These are phyloP conservation scores for Cactoblastis cactorum DNA, from an alignment of 2,888 invertebrate species.

Conservation along the genomic window DNA sequence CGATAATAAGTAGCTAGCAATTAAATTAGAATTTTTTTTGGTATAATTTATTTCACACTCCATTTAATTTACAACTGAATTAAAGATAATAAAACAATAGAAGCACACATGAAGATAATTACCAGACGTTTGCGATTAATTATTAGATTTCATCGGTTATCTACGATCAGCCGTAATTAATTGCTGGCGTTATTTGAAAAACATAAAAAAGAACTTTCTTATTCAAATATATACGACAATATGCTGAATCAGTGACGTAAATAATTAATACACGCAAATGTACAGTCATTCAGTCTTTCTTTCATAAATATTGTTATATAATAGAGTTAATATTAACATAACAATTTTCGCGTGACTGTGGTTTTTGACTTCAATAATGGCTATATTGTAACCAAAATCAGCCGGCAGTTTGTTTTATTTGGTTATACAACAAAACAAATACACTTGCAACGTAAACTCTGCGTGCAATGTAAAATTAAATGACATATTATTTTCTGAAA, in stretches of 20 bases:
- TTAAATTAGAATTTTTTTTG: no score
- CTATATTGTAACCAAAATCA: no score
- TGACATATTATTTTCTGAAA: slow-evolving; percentile 1
- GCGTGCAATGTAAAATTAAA: slow-evolving; percentile 6
- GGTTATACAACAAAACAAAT: background rate
- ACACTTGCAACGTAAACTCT: background rate
- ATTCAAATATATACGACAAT: background rate
- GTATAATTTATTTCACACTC: no score
- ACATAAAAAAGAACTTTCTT: background rate
- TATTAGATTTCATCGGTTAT: slow-evolving; percentile 1
- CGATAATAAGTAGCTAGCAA: no score
- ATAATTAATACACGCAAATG: background rate
- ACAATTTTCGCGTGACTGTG: no score
- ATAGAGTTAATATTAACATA: no score
- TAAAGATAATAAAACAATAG: no score
- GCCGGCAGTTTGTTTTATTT: no score
- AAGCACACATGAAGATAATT: background rate
- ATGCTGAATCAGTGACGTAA: no score
- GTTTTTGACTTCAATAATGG: no score
- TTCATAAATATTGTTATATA: no score
- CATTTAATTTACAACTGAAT: no score
- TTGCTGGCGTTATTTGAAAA: background rate
- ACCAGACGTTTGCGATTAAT: background rate
- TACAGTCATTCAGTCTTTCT: background rate
- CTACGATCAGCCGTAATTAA: background rate